These are phyloP conservation scores for Nomada flava DNA, from an alignment of 2,888 invertebrate genomes.

Conservation along the genomic window DNA sequence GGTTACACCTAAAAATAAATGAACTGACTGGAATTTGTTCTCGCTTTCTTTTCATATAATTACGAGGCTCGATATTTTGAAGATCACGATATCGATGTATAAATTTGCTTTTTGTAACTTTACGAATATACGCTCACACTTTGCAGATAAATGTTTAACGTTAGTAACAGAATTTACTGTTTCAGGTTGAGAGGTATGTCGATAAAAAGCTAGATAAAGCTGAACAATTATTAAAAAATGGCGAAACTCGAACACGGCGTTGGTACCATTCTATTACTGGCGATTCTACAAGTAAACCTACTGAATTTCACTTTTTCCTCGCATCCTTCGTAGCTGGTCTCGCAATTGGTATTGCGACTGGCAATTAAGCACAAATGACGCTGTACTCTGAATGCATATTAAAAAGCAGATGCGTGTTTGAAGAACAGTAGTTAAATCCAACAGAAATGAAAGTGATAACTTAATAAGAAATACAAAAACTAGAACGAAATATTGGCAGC, in stretches of 20 bases:
- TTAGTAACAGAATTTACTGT: constrained; percentile 49
- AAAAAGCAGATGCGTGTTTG: constrained; percentile 22
- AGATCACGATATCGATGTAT: constrained; percentile 5
- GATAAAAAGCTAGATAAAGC: constrained; percentile 93
- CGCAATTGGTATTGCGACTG: constrained; percentile 88
- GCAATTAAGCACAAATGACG: constrained; percentile 77
- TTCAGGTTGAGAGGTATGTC: constrained; percentile 91
- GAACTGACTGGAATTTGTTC: constrained; percentile 36
- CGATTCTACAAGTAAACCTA: constrained; percentile 87
- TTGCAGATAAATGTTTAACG: background rate
- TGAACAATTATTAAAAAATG: constrained; percentile 90
- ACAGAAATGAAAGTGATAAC: constrained; percentile 37
- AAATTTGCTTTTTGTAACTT: constrained; percentile 13
- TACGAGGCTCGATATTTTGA: background rate
- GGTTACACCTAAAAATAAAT: constrained; percentile 43
- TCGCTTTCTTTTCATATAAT: constrained; percentile 29
- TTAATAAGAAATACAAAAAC: constrained; percentile 60
- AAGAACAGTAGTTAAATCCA: constrained; percentile 13
- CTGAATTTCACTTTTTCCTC: constrained; percentile 92
- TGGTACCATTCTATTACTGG: constrained; percentile 91
- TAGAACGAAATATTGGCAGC: constrained; percentile 42
- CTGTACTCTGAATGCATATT: constrained; percentile 78
- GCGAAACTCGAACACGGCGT: constrained; percentile 89
- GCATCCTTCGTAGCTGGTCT: constrained; percentile 93
- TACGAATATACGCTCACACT: background rate